Conservation (phyloP, 2,113 vertebrate species). For the Toxotes chatareus region DNA sequence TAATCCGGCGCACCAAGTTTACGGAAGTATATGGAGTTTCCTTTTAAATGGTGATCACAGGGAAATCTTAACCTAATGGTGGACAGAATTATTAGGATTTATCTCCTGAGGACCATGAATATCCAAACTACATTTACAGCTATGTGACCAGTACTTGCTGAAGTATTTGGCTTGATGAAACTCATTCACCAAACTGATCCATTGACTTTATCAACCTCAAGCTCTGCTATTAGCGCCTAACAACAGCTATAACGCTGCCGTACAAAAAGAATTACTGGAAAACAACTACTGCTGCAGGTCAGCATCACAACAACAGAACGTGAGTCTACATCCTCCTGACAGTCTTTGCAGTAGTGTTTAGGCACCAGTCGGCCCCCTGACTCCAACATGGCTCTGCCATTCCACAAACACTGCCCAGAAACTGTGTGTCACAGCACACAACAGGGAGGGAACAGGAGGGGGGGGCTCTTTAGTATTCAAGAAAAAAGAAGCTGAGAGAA, state of each 20-base stretch:
- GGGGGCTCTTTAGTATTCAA: neutral
- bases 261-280: neutral
- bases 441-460: neutral
- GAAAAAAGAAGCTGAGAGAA: neutral
- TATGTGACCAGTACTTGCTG: neutral
- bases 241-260: too few species aligned
- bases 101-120: neutral
- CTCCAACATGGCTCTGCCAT: conserved; percentile 27
- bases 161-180: conserved; percentile 3
- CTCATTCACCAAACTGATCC: too few species aligned
- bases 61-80: neutral
- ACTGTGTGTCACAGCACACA: conserved; percentile 29
- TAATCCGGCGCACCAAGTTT: too few species aligned
- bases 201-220: neutral
- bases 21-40: too few species aligned
- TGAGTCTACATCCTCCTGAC: neutral
- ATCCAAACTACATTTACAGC: conserved; percentile 1
- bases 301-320: neutral
- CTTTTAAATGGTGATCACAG: too few species aligned
- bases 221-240: neutral
- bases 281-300: neutral
- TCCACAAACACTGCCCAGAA: conserved; percentile 53
- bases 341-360: conserved; percentile 11
- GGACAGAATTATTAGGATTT: neutral
- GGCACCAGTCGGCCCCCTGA: conserved; percentile 42